Conservation (phyloP, 1,140 invertebrate species). For the Leguminivora glycinivorella region DNA sequence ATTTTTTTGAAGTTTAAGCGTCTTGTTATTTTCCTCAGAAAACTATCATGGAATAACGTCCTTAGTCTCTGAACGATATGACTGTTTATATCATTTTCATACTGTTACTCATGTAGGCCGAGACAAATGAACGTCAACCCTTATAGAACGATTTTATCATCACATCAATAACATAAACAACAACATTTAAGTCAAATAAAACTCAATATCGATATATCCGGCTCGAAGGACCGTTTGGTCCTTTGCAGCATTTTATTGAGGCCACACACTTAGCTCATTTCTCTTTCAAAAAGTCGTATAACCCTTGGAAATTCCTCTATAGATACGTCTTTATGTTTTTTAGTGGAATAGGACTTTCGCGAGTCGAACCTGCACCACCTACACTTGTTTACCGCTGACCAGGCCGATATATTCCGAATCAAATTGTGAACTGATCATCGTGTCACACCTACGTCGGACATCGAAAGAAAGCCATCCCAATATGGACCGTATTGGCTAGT, state of each 20-base stretch:
- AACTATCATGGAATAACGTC: not conserved
- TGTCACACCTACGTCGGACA: constrained; percentile 60
- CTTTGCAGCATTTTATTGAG: constrained; percentile 12
- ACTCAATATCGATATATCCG: constrained; percentile 14
- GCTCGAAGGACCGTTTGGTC: constrained; percentile 14
- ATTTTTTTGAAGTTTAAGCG: too few species aligned
- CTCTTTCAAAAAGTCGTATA: not conserved
- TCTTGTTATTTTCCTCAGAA: not conserved
- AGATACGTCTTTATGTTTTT: not conserved
- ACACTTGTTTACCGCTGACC: constrained; percentile 66
- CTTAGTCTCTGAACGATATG: not conserved
- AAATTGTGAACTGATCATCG: constrained; percentile 70
- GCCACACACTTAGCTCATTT: constrained; percentile 3
- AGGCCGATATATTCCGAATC: constrained; percentile 66
- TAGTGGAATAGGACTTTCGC: constrained; percentile 10
- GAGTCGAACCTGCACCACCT: constrained; percentile 64
- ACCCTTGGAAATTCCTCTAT: not conserved
- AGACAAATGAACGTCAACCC: constrained; percentile 12
- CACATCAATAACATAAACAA: constrained; percentile 21
- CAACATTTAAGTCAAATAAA: constrained; percentile 30
- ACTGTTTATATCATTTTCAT: not conserved
- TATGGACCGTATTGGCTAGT: constrained; percentile 37
- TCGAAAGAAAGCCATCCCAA: constrained; percentile 23
- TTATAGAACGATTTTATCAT: constrained; percentile 21
- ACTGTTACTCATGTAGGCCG: constrained; percentile 15